These are phyloP conservation scores for Sceloporus tristichus DNA, from an alignment of 2,113 vertebrate species.

Conservation along the genomic window DNA sequence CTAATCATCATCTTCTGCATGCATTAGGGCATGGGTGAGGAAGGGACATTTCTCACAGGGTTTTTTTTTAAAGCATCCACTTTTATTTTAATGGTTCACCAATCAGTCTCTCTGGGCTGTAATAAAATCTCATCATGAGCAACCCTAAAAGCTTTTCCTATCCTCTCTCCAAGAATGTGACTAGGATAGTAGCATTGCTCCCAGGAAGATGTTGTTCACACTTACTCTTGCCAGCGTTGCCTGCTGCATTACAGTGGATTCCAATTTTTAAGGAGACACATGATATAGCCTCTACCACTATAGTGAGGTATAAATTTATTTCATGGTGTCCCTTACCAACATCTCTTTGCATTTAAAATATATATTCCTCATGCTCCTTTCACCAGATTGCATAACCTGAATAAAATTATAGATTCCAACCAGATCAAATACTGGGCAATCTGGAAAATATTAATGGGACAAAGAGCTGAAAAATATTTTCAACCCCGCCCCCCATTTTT, in stretches of 20 bases:
- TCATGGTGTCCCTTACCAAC: not conserved
- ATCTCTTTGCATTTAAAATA: not conserved
- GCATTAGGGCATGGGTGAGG: not conserved
- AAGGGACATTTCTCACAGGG: slow-evolving; percentile 8
- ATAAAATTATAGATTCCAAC: not conserved
- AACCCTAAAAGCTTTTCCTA: slow-evolving; percentile 60
- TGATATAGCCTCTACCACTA: not conserved
- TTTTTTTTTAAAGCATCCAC: slow-evolving; percentile 37
- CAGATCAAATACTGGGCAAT: not conserved
- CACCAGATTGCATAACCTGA: not conserved
- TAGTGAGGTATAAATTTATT: not conserved
- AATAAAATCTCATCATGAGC: slow-evolving; percentile 59
- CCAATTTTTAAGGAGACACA: not conserved
- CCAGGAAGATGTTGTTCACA: slow-evolving; percentile 33
- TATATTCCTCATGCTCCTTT: not conserved
- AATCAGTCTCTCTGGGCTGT: slow-evolving; percentile 56
- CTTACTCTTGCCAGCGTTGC: not conserved
- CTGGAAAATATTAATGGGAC: not conserved
- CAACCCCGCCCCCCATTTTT: not conserved
- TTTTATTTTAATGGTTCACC: slow-evolving; percentile 45
- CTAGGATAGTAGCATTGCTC: not conserved
- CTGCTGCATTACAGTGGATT: not conserved
- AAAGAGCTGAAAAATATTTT: not conserved
- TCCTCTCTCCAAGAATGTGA: slow-evolving; percentile 14
- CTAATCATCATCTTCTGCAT: not conserved